A percentile compares a stretch with the other conserved stretches of the same genome.
These are phyloP conservation scores for Thunnus thynnus DNA, from an alignment of 2,113 vertebrate species.

Conservation along the genomic window DNA sequence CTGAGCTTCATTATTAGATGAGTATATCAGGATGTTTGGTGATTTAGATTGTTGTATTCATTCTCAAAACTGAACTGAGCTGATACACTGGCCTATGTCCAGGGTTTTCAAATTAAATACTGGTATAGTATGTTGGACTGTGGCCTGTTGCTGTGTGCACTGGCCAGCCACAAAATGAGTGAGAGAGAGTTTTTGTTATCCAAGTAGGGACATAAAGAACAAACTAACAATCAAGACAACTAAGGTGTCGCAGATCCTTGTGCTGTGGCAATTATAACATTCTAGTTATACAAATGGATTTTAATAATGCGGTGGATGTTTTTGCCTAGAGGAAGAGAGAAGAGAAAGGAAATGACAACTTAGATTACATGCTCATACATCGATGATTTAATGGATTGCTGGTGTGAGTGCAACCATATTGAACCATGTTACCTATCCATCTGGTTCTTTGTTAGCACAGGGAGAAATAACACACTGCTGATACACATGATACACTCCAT, in stretches of 20 bases:
- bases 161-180: background rate
- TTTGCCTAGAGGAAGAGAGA: background rate
- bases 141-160: background rate
- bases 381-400: conserved; percentile 7
- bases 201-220: background rate
- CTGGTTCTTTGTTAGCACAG: background rate
- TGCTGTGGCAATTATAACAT: background rate
- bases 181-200: background rate
- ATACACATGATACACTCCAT: no score
- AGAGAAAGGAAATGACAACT: background rate
- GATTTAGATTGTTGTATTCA: no score
- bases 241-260: background rate
- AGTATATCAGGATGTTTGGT: no score
- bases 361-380: background rate
- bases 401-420: background rate
- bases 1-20: background rate
- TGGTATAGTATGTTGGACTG: no score
- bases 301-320: background rate
- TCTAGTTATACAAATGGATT: background rate
- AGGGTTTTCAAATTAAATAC: no score
- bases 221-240: background rate
- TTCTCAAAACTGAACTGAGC: no score
- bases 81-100: no score
- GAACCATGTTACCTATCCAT: background rate
- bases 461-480: background rate